These are phyloP conservation scores for Polypedilum pembai DNA, from an alignment of 1,140 invertebrate genomes.

Conservation along the genomic window DNA sequence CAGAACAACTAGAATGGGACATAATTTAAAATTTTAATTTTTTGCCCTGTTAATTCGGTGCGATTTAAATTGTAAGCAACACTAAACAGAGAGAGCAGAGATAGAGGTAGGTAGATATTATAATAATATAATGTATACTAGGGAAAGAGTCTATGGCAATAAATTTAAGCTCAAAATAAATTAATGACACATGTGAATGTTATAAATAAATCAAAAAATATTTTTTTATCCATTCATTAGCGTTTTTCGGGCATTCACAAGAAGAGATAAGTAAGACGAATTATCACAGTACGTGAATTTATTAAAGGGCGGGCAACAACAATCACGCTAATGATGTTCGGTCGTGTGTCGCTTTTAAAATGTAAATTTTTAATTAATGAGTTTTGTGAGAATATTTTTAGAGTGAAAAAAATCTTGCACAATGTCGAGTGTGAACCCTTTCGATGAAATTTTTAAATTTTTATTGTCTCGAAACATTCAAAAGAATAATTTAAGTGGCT, in stretches of 20 bases:
- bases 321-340: no score
- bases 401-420: no score
- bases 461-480: background rate
- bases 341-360: no score
- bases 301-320: background rate
- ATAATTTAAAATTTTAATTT: constrained; percentile 29
- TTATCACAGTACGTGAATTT: background rate
- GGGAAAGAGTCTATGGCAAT: background rate
- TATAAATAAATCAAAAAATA: constrained; percentile 27
- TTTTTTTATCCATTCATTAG: constrained; percentile 14
- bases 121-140: background rate
- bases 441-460: no score
- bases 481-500: background rate
- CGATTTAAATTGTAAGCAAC: constrained; percentile 22
- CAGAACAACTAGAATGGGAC: constrained; percentile 22
- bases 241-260: background rate
- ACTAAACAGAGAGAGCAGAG: background rate
- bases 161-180: constrained; percentile 21
- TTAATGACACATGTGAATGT: constrained; percentile 28
- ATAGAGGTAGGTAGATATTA: background rate
- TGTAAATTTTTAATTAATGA: no score
- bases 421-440: no score
- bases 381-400: no score
- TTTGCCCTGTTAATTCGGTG: constrained; percentile 22
- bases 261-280: background rate